Evolutionary conservation across 2,113 vertebrate genomes (phyloP).

Genomic region (Mobula birostris): DNA sequence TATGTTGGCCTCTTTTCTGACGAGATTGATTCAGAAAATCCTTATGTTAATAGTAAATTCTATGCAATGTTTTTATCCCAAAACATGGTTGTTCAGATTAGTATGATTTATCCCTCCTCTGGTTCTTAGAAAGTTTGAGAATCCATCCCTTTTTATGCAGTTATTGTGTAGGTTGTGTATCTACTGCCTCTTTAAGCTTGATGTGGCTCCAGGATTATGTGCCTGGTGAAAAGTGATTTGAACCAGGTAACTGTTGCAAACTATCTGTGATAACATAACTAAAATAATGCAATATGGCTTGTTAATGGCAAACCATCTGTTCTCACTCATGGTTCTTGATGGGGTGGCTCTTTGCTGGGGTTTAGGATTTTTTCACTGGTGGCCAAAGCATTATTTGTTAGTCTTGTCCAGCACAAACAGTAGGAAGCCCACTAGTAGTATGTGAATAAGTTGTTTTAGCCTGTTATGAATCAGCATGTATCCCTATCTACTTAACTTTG

Average conservation of each 20-base stretch:
- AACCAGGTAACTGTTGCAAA: neutral
- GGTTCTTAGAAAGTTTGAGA: neutral
- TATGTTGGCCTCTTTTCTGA: constrained; percentile 23
- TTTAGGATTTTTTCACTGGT: neutral
- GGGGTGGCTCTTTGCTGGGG: neutral
- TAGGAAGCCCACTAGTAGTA: neutral
- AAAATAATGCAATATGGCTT: neutral
- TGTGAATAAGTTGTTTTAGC: neutral
- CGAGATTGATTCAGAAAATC: constrained; percentile 27
- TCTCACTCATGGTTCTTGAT: neutral
- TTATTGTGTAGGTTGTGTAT: neutral
- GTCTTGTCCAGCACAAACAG: neutral
- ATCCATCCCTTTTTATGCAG: neutral
- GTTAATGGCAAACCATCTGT: neutral
- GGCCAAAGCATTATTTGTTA: neutral
- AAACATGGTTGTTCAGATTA: constrained; percentile 23
- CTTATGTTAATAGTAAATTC: neutral
- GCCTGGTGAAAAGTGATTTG: neutral
- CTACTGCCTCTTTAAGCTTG: neutral
- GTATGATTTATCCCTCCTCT: neutral
- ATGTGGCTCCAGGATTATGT: neutral
- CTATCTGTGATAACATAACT: neutral
- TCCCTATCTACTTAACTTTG: neutral
- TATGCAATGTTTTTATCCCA: constrained; percentile 33
- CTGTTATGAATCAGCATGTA: neutral